These are phyloP conservation scores for Mayetiola destructor DNA, from an alignment of 2,888 invertebrate genomes.

Conservation along the genomic window DNA sequence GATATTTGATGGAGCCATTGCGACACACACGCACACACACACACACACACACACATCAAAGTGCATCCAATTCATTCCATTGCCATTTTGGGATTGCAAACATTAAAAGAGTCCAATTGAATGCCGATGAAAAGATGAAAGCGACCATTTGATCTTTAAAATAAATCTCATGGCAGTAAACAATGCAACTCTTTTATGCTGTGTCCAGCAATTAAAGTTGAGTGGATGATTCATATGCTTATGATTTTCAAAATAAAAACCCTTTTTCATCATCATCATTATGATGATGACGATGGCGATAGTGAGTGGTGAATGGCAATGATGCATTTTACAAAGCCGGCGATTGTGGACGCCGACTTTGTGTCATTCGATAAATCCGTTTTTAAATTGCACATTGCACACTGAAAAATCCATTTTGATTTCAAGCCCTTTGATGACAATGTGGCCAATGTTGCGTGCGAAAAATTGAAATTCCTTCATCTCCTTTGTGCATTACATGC, in stretches of 20 bases:
- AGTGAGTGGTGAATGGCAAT: no score
- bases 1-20: background rate
- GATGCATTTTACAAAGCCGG: background rate
- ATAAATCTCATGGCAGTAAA: background rate
- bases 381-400: no score
- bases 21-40: background rate
- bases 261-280: no score
- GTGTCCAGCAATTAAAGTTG: background rate
- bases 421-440: no score
- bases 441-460: constrained; percentile 12
- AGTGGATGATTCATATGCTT: constrained; percentile 12
- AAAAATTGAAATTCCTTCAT: constrained; percentile 5
- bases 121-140: background rate
- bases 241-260: no score
- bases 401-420: no score
- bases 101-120: background rate
- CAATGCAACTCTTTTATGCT: background rate
- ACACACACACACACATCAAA: no score
- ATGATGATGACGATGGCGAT: no score
- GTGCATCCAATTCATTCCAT: background rate
- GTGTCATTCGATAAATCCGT: no score
- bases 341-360: no score
- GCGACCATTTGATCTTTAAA: background rate
- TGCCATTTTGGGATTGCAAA: no score
- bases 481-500: no score